phyloP scores from a whole-genome alignment of 2,888 invertebrate genomes.

The Thymelicus sylvestris region DNA sequence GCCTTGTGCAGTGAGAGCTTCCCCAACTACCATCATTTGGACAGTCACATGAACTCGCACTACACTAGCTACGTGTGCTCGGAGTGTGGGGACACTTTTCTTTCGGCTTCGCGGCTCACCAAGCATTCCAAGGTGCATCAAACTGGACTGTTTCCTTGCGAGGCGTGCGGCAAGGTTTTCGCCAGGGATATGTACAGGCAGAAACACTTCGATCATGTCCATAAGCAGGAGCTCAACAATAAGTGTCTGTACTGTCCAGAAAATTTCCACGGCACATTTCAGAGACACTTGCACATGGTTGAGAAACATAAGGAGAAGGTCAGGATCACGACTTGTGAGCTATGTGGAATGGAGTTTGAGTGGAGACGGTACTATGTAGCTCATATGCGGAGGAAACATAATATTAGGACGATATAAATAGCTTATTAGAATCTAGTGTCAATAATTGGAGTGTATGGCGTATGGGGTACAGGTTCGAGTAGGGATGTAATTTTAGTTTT shows the following conservation, averaged over 20 bases:
- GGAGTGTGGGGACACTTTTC: constrained; percentile 64
- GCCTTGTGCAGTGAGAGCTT: constrained; percentile 56
- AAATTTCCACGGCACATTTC: constrained; percentile 49
- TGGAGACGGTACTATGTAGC: constrained; percentile 69
- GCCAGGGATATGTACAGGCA: constrained; percentile 56
- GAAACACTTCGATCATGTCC: constrained; percentile 59
- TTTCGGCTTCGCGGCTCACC: constrained; percentile 52
- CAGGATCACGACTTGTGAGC: constrained; percentile 57
- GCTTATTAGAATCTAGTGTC: neutral
- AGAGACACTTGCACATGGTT: constrained; percentile 55
- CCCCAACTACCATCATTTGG: constrained; percentile 54
- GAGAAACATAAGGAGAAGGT: constrained; percentile 57
- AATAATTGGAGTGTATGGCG: neutral
- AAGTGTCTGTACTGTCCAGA: constrained; percentile 59
- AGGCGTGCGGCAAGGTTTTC: constrained; percentile 74
- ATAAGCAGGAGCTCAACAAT: constrained; percentile 47
- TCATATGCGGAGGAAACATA: constrained; percentile 60
- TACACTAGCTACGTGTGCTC: constrained; percentile 66
- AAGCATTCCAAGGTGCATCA: constrained; percentile 72
- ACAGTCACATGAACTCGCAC: constrained; percentile 69
- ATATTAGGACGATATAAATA: constrained; percentile 1
- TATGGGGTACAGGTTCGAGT: too few relatives aligned
- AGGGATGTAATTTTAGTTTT: too few relatives aligned
- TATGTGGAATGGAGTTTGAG: constrained; percentile 68
- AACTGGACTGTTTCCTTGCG: constrained; percentile 67